These are phyloP conservation scores for Hemicordylus capensis DNA, from an alignment of 2,113 vertebrate genomes.

Conservation along the genomic window DNA sequence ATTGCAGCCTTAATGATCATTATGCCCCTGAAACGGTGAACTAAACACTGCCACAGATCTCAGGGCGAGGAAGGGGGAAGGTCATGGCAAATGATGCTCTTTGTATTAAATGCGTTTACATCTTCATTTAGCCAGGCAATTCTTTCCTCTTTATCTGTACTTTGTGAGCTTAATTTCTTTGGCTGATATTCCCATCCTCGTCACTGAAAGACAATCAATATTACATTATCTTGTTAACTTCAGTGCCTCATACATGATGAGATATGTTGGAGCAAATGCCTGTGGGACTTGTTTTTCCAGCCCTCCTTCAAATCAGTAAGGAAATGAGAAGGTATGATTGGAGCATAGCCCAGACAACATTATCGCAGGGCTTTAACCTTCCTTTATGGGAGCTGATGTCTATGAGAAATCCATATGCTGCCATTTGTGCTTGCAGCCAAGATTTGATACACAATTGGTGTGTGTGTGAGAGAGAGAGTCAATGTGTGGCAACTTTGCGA, in stretches of 20 bases:
- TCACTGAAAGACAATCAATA: slow-evolving; percentile 72
- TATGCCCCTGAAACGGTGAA: slow-evolving; percentile 56
- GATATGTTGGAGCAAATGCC: slow-evolving; percentile 63
- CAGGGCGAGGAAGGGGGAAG: slow-evolving; percentile 5
- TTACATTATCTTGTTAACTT: slow-evolving; percentile 70
- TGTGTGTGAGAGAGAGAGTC: neutral
- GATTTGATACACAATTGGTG: slow-evolving; percentile 55
- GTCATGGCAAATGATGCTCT: slow-evolving; percentile 64
- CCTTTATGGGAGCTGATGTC: slow-evolving; percentile 20
- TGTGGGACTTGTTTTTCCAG: slow-evolving; percentile 68
- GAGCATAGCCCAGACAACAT: slow-evolving; percentile 38
- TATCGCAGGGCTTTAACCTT: slow-evolving; percentile 26
- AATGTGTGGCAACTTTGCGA: no score
- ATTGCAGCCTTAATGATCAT: slow-evolving; percentile 66
- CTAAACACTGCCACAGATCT: slow-evolving; percentile 41
- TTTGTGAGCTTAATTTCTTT: slow-evolving; percentile 67
- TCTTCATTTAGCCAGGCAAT: slow-evolving; percentile 69
- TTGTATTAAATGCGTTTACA: slow-evolving; percentile 63
- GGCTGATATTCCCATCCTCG: slow-evolving; percentile 67
- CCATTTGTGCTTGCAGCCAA: slow-evolving; percentile 46
- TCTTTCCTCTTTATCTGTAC: slow-evolving; percentile 69
- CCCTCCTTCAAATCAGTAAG: slow-evolving; percentile 48
- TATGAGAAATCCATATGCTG: slow-evolving; percentile 55
- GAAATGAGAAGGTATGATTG: slow-evolving; percentile 54
- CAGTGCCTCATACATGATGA: slow-evolving; percentile 62